These are phyloP conservation scores for Drosophila setosimentum DNA, from an alignment of 2,888 invertebrate genomes.

Conservation along the genomic window DNA sequence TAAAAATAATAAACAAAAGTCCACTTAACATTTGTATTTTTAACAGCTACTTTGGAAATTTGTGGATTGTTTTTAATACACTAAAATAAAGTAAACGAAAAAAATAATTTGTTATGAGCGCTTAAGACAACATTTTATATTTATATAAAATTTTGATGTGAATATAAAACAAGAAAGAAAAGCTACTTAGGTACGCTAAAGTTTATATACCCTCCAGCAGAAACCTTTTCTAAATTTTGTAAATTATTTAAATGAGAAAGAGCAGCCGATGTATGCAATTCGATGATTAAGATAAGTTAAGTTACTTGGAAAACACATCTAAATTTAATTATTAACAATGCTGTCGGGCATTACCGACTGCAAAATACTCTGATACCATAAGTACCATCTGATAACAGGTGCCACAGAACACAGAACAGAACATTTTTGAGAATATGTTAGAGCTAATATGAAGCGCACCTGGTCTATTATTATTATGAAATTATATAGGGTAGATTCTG, in stretches of 20 bases:
- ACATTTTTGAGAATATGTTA: too few relatives aligned
- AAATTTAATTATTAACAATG: background rate
- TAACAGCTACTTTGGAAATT: background rate
- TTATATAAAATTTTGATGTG: too few relatives aligned
- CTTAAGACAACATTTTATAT: background rate
- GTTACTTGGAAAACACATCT: background rate
- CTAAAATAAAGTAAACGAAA: background rate
- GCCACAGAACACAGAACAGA: too few relatives aligned
- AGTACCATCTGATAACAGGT: too few relatives aligned
- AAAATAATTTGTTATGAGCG: background rate
- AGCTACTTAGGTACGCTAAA: too few relatives aligned
- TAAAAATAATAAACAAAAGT: background rate
- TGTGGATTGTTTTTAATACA: background rate
- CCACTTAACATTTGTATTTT: background rate
- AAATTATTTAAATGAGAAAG: background rate
- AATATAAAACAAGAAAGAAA: too few relatives aligned
- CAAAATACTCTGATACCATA: too few relatives aligned
- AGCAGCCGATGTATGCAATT: background rate
- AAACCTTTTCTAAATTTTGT: background rate
- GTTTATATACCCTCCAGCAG: background rate
- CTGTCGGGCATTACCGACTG: rapidly evolving
- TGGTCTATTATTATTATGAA: background rate
- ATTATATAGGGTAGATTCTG: too few relatives aligned
- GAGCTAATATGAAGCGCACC: background rate
- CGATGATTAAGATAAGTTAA: background rate